Conservation (phyloP, 1,140 invertebrate genomes). For the Zelostemma sp. region DNA sequence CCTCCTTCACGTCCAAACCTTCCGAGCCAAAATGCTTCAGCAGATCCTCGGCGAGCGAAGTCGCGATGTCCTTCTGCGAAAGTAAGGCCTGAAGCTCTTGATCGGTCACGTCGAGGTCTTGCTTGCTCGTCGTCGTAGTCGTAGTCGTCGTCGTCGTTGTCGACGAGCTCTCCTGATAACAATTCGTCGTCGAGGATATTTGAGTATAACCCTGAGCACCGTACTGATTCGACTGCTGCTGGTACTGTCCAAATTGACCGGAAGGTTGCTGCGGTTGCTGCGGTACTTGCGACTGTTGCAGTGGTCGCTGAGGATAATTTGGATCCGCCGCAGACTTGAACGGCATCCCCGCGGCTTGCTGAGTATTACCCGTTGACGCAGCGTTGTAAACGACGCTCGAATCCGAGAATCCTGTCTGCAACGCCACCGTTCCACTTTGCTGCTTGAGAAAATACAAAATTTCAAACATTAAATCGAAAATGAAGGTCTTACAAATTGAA, state of each 20-base stretch:
- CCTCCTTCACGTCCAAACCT: constrained; percentile 78
- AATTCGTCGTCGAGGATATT: constrained; percentile 63
- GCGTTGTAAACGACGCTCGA: constrained; percentile 63
- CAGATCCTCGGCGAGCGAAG: constrained; percentile 86
- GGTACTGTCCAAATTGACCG: constrained; percentile 50
- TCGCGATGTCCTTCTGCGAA: constrained; percentile 81
- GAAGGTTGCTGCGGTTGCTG: constrained; percentile 30
- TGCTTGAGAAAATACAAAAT: constrained; percentile 29
- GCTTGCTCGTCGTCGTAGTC: constrained; percentile 37
- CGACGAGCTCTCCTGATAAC: constrained; percentile 61
- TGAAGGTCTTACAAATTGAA: no score
- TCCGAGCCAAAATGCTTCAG: constrained; percentile 84
- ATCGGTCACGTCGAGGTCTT: constrained; percentile 73
- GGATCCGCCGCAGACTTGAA: constrained; percentile 68
- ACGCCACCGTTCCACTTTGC: constrained; percentile 67
- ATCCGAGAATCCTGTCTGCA: constrained; percentile 68
- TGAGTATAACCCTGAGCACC: constrained; percentile 65
- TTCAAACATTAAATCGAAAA: no score
- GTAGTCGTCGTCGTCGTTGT: neutral
- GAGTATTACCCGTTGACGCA: constrained; percentile 66
- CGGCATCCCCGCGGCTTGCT: constrained; percentile 69
- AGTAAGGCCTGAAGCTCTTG: constrained; percentile 80
- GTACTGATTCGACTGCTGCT: constrained; percentile 60
- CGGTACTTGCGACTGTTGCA: constrained; percentile 34
- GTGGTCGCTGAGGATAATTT: constrained; percentile 55